Conservation (phyloP, 2,888 invertebrate species). For the Hypolimnas misippus region DNA sequence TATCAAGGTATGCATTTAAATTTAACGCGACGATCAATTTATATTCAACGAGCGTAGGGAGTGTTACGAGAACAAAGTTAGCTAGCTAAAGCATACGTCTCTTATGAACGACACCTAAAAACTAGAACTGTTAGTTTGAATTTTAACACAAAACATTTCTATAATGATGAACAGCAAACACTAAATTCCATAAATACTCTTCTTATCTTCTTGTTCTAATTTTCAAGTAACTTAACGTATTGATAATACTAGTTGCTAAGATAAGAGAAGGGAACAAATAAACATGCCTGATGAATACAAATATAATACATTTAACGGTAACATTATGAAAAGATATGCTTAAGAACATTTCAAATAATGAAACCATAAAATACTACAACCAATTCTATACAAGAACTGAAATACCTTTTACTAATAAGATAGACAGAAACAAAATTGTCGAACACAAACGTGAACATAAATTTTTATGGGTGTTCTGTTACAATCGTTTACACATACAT, state of each 20-base stretch:
- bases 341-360: not conserved
- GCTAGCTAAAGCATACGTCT: conserved; percentile 8
- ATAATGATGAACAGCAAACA: conserved; percentile 10
- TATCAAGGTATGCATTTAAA: conserved; percentile 28
- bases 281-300: conserved; percentile 27
- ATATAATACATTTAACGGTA: not conserved
- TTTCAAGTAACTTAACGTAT: conserved; percentile 30
- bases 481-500: too few relatives aligned
- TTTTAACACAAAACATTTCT: not conserved
- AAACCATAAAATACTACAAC: not conserved
- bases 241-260: conserved; percentile 32
- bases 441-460: conserved; percentile 1
- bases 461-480: too few relatives aligned
- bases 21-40: conserved; percentile 17
- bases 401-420: not conserved
- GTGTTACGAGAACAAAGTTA: conserved; percentile 21
- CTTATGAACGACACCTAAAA: not conserved
- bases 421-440: not conserved
- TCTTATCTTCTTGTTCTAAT: conserved; percentile 40
- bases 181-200: conserved; percentile 30
- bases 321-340: not conserved
- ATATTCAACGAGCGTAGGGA: conserved; percentile 28
- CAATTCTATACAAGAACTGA: not conserved
- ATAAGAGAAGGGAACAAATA: conserved; percentile 38
- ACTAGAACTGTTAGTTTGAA: not conserved